Evolutionary conservation across 2,888 invertebrate species (phyloP), one percentile per base, ranked within the genome.

Genomic region (Eilema griseolum): DNA sequence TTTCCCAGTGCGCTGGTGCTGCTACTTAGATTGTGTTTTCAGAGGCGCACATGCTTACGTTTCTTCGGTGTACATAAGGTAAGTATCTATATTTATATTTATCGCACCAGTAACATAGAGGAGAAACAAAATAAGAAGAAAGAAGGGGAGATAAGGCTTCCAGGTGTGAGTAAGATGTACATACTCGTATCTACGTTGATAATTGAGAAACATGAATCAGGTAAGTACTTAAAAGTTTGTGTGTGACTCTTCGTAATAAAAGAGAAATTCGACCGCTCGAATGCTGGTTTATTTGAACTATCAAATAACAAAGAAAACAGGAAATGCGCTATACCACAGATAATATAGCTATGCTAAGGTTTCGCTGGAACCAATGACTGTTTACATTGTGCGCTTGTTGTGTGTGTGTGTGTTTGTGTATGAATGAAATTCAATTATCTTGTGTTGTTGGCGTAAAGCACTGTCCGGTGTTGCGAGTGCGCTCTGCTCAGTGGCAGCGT

Each of bases 301-400:
- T 68, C 68, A 62, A 46, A 26, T 64, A 65, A 65, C 64, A 62
- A 57, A 66, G 67, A 41, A 33, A 66, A 64, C 66, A 24, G 26
- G 41, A 62, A 41, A 41, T 3, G 26, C 52, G 56, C 52, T 26
- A 14, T 33, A 41, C 26, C 33, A 37, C 33, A 37, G 33, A 12
- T 37, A 37, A 37, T 37, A 37, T 11, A 37, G 33, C 33, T 26
- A 8, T 33, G 62, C 41, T 20, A 41, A 46, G 63, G 56, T 63
- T 69, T 69, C 59, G 24, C 69, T 41, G 59, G 46, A 41, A 46
- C 63, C 46, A 16, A 24, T 62, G 62, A 64, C n/a, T 23, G 41
- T 41, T 41, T 16, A 62, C 11, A 37, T n/a, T 62, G 41, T 20
- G 33, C 5, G 8, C 24, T 2, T 41, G 33, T 23, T n/a, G n/a